A percentile compares a stretch with the other conserved stretches of the same genome.
phyloP scores from a whole-genome alignment of 2,797 vertebrate species.

The Lepilemur ruficaudatus region DNA sequence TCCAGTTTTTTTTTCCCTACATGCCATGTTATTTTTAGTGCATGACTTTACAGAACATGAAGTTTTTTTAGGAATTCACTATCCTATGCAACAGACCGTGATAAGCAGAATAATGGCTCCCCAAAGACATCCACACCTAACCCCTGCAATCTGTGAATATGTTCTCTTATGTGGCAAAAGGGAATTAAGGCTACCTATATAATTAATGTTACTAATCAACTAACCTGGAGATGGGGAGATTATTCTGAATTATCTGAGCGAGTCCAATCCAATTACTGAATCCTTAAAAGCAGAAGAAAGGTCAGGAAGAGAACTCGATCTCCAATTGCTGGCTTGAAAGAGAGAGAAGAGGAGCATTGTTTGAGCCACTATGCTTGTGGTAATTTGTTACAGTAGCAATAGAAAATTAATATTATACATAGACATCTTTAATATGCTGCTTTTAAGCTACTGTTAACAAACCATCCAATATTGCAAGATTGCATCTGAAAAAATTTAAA shows the following conservation, averaged over 20 bases:
- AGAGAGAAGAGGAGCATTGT: background rate
- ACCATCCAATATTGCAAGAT: background rate
- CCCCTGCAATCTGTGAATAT: background rate
- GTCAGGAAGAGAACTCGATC: background rate
- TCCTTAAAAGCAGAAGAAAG: background rate
- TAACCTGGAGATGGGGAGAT: background rate
- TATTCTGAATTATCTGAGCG: background rate
- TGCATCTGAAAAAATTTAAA: background rate
- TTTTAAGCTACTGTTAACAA: background rate
- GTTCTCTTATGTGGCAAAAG: background rate
- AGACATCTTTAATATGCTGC: background rate
- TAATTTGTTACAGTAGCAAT: background rate
- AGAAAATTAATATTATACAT: background rate
- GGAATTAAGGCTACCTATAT: background rate
- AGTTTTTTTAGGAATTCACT: background rate
- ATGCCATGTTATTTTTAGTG: background rate
- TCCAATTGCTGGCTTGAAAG: background rate
- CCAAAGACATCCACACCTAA: background rate
- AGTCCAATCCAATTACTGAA: background rate
- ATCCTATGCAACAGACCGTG: background rate
- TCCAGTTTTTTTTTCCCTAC: background rate
- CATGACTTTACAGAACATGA: background rate
- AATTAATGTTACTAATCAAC: background rate
- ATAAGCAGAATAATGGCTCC: background rate
- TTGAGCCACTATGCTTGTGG: background rate